phyloP scores from a whole-genome alignment of 2,113 vertebrate species.

The Elephas maximus region DNA sequence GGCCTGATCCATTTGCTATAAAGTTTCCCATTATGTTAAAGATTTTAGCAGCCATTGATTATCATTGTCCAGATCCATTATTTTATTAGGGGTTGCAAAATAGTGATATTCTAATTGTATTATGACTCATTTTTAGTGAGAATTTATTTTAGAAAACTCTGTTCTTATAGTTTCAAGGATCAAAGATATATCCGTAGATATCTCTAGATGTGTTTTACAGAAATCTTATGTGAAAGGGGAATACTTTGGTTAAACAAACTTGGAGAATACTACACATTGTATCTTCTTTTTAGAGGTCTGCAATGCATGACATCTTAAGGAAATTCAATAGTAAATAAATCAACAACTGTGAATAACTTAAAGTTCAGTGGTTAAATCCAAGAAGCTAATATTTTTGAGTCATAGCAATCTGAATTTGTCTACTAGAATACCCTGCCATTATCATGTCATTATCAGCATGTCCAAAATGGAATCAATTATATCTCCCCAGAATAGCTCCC shows the following conservation, averaged over 20 bases:
- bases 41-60: conserved; percentile 32
- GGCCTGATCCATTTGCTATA: background rate
- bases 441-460: background rate
- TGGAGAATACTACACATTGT: background rate
- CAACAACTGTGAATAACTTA: background rate
- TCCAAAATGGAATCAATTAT: background rate
- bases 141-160: background rate
- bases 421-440: background rate
- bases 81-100: conserved; percentile 41
- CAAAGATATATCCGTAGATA: background rate
- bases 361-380: background rate
- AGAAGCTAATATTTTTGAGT: background rate
- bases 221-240: background rate
- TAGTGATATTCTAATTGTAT: background rate
- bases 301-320: background rate
- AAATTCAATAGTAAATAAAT: conserved; percentile 27
- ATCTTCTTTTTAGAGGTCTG: background rate
- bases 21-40: background rate
- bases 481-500: background rate
- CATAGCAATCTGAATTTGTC: background rate
- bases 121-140: background rate
- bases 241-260: background rate
- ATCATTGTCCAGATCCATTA: background rate
- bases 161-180: background rate
- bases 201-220: background rate